Percentiles rank a stretch among this genome's conserved stretches.
Conservation (phyloP, 2,797 vertebrate genomes). For the Sebastes vulpes region DNA sequence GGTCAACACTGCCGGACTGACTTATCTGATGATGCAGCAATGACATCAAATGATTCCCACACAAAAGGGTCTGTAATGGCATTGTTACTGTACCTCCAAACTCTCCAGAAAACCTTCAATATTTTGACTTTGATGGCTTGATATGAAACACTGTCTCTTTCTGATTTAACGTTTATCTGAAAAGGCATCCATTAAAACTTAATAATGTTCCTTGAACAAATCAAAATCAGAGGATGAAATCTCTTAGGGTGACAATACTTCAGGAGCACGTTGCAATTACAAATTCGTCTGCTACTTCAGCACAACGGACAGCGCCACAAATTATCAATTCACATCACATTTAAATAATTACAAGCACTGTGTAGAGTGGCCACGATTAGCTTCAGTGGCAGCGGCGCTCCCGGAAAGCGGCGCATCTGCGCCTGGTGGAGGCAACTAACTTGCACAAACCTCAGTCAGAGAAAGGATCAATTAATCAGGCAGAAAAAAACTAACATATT, state of each 20-base stretch:
- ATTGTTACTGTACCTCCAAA: not conserved
- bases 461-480: not conserved
- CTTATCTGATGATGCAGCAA: not conserved
- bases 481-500: not conserved
- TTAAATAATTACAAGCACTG: too few relatives aligned
- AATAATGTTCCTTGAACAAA: not conserved
- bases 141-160: not conserved
- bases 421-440: too few relatives aligned
- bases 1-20: not conserved
- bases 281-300: too few relatives aligned
- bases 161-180: not conserved
- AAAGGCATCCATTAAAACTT: not conserved
- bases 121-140: not conserved
- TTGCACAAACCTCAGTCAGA: too few relatives aligned
- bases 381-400: too few relatives aligned
- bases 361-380: rapidly evolving
- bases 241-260: too few relatives aligned
- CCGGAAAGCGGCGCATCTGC: too few relatives aligned
- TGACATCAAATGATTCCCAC: not conserved
- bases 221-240: not conserved
- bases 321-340: too few relatives aligned
- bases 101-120: not conserved
- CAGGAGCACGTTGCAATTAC: too few relatives aligned
- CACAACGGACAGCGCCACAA: too few relatives aligned
- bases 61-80: not conserved